Conservation (phyloP, 2,888 invertebrate species). For the Torymus auratus region DNA sequence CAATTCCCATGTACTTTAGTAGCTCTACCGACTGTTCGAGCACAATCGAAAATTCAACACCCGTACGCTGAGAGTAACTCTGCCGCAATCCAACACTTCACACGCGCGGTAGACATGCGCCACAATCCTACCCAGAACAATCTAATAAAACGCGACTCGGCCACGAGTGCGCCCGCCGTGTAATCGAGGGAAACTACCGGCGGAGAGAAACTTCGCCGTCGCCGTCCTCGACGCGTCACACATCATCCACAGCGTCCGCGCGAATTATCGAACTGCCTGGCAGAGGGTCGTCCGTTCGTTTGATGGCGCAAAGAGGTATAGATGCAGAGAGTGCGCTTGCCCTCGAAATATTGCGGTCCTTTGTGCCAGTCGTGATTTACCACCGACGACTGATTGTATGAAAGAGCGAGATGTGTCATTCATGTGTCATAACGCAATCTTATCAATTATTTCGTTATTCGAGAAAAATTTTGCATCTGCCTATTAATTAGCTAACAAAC, state of each 20-base stretch:
- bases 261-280: slow-evolving; percentile 30
- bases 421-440: no score
- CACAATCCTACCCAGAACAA: slow-evolving; percentile 10
- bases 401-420: not conserved
- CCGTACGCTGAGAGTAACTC: no score
- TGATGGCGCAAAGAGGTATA: not conserved
- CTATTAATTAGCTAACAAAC: no score
- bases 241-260: not conserved
- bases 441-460: no score
- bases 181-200: not conserved
- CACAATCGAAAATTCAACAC: no score
- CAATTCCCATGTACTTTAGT: no score
- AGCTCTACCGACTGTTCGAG: no score
- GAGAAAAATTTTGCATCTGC: no score
- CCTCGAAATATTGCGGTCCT: slow-evolving; percentile 36
- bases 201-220: not conserved
- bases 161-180: not conserved
- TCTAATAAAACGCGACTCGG: slow-evolving; percentile 14
- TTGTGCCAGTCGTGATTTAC: slow-evolving; percentile 30
- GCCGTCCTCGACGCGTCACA: not conserved
- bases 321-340: not conserved
- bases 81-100: no score
- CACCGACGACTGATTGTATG: slow-evolving; percentile 18
- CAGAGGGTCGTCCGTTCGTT: slow-evolving; percentile 9
- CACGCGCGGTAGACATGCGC: not conserved